phyloP scores from a whole-genome alignment of 2,797 vertebrate species.

The Rallus crepitans region DNA sequence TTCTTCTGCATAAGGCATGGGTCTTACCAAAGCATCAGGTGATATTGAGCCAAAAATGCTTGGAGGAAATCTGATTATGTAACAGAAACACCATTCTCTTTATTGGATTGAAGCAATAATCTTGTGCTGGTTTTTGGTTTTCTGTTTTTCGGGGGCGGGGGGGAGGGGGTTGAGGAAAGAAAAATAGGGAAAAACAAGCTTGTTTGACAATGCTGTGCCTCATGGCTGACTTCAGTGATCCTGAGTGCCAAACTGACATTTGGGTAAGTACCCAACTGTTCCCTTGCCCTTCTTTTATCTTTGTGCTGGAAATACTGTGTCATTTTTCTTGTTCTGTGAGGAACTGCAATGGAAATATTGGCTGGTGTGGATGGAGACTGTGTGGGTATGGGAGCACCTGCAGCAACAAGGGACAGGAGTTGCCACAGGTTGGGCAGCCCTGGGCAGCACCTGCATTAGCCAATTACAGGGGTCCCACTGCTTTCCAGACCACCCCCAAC shows the following conservation, averaged over 20 bases:
- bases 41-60: conserved; percentile 17
- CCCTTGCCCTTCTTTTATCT: neutral
- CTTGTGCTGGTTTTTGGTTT: neutral
- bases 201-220: neutral
- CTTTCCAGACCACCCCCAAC: neutral
- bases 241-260: neutral
- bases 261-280: neutral
- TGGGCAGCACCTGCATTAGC: neutral
- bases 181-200: neutral
- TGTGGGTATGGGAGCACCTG: neutral
- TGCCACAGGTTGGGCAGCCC: rapidly evolving
- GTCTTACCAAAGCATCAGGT: conserved; percentile 1
- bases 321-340: neutral
- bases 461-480: neutral
- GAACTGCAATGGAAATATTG: neutral
- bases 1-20: neutral
- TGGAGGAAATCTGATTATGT: neutral
- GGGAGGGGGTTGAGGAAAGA: neutral
- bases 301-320: neutral
- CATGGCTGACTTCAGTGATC: neutral
- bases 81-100: neutral
- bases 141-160: too few species aligned
- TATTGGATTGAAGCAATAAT: neutral
- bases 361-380: neutral
- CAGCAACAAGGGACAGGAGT: neutral